Evolutionary conservation across 2,888 invertebrate species (phyloP).

Genomic region (Eucera pruinosa): DNA sequence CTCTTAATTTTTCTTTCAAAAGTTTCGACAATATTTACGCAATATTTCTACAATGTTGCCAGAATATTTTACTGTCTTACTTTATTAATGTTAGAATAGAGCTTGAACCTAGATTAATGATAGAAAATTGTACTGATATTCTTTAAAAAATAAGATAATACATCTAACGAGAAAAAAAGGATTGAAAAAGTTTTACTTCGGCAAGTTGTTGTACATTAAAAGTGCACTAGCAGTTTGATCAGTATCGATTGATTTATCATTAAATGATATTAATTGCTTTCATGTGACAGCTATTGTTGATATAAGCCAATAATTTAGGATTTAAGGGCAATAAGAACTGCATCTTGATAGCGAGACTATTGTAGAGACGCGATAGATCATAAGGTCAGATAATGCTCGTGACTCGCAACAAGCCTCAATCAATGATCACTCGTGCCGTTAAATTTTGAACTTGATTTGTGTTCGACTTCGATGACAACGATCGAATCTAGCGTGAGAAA

Average conservation of each 20-base stretch:
- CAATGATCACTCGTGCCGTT: neutral
- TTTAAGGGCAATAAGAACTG: slow-evolving; percentile 30
- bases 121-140: too few relatives aligned
- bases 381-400: slow-evolving; percentile 15
- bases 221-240: neutral
- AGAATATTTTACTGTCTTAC: too few relatives aligned
- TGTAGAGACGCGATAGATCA: slow-evolving; percentile 9
- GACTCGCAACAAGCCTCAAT: slow-evolving; percentile 16
- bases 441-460: slow-evolving; percentile 20
- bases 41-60: too few relatives aligned
- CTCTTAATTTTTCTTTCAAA: too few relatives aligned
- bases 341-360: slow-evolving; percentile 27
- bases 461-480: neutral
- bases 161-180: too few relatives aligned
- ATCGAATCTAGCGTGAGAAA: neutral
- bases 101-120: too few relatives aligned
- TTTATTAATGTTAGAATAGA: too few relatives aligned
- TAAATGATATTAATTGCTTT: slow-evolving; percentile 39
- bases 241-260: slow-evolving; percentile 29
- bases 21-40: too few relatives aligned
- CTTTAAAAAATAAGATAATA: too few relatives aligned
- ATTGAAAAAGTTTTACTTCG: neutral
- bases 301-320: slow-evolving; percentile 29
- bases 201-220: neutral
- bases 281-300: slow-evolving; percentile 23